Conservation (phyloP, 2,113 vertebrate species). For the Strix uralensis region DNA sequence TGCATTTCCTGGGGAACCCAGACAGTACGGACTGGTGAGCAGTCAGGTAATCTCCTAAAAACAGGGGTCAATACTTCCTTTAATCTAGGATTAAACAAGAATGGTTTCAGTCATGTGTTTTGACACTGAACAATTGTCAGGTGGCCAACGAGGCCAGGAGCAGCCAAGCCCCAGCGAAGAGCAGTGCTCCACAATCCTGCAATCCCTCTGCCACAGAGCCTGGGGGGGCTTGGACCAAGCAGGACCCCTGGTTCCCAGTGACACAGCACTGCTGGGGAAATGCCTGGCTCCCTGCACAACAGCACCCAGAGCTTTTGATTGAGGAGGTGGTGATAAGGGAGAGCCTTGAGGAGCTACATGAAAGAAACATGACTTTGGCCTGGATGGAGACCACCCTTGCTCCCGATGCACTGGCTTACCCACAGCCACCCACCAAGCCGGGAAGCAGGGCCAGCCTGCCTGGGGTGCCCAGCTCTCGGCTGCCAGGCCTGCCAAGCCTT, state of each 20-base stretch:
- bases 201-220: background rate
- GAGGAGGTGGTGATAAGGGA: background rate
- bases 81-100: background rate
- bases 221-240: fast-evolving
- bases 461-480: background rate
- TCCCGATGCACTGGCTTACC: background rate
- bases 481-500: background rate
- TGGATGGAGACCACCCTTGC: background rate
- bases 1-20: background rate
- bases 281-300: background rate
- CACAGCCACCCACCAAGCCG: background rate
- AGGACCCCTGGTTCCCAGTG: background rate
- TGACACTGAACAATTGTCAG: background rate
- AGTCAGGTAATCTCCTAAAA: background rate
- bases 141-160: background rate
- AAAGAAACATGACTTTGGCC: background rate
- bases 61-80: background rate
- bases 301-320: background rate
- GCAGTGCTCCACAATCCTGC: background rate
- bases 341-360: background rate
- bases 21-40: background rate
- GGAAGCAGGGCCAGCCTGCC: background rate
- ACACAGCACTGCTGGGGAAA: background rate
- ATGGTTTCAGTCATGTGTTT: background rate
- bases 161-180: background rate